Base-by-base conservation (phyloP, 2,797 vertebrate species). In the Myripristis murdjan region DNA sequence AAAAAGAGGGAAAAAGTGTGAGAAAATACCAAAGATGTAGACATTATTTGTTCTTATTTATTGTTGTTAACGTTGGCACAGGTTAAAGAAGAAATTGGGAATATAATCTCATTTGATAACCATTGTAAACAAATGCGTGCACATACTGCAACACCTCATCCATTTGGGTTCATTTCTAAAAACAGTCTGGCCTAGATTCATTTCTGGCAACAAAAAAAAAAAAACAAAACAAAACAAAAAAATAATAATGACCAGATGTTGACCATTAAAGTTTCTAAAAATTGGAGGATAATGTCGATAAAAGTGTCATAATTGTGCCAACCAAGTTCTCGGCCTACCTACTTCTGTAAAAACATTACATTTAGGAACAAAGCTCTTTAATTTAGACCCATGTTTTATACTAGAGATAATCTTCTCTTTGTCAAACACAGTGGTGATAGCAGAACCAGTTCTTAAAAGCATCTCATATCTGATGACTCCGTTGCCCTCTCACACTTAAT, bases 131-230 rank as follows among this genome's bases (percentile, higher is more conserved):
- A 37, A 37, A 37, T 37, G 35, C 12, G 35, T 37, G 35, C 35
- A 37, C 35, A 8, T 37, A 10, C 70, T 26, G 48, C 33, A 28
- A 2, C 67, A 37, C 12, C 49, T 71, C 65, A 59, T 15, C 43
- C 55, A 26, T 14, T 20, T n/a, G 3, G 22, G 6, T 9, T 52
- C 16, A 70, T 10, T 62, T 33, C 16, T 26, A 68, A 47, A 73
- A 62, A 15, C 26, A 33, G 10, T 43, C 10, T 6, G 26, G 20
- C 26, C 43, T 82, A 10, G 35, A 12, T n/a, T 37, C 80, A 78
- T 73, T 77, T 80, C 28, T n/a, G n/a, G 20, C 55, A 48, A 22
- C n/a, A 55, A 54, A 53, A 58, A 81, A 4, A 31, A 7, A 31
- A 4, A 31, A 31, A 4, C 20, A 20, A n/a, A n/a, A n/a, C n/a